phyloP scores from a whole-genome alignment of 1,140 invertebrate species.

The Pristionchus pacificus region DNA sequence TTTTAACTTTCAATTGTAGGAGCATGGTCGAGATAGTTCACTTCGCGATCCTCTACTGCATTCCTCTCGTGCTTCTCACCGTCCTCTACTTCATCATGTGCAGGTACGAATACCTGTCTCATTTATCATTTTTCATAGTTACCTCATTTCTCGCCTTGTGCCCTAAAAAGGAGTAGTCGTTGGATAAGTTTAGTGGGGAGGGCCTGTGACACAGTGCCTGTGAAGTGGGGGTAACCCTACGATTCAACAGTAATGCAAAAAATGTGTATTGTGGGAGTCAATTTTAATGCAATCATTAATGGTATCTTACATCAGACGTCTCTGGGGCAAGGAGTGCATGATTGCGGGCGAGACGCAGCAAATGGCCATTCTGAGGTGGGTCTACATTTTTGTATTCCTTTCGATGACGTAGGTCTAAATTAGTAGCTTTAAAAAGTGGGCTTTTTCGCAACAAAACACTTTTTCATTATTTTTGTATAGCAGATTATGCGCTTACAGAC shows the following conservation, averaged over 20 bases:
- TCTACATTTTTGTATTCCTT: not conserved
- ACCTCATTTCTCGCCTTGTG: not conserved
- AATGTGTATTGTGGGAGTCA: no score
- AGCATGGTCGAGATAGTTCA: conserved; percentile 32
- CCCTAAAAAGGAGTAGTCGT: no score
- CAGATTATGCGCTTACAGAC: not conserved
- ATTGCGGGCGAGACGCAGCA: conserved; percentile 33
- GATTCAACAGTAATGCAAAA: no score
- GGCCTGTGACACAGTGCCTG: no score
- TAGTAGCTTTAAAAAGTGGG: no score
- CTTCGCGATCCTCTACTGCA: conserved; percentile 28
- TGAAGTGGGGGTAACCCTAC: no score
- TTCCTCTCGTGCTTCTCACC: conserved; percentile 35
- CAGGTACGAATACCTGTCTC: not conserved
- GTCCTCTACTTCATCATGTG: conserved; percentile 36
- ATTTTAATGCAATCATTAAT: no score
- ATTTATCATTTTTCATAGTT: not conserved
- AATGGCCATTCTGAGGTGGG: not conserved
- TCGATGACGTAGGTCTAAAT: no score
- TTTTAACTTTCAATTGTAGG: no score
- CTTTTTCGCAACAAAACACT: no score
- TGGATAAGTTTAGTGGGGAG: no score
- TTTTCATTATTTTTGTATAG: not conserved
- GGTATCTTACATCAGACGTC: no score
- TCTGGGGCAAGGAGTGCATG: conserved; percentile 29